Evolutionary conservation across 2,797 vertebrate genomes (phyloP).

Genomic region (Muscicapa comitata): DNA sequence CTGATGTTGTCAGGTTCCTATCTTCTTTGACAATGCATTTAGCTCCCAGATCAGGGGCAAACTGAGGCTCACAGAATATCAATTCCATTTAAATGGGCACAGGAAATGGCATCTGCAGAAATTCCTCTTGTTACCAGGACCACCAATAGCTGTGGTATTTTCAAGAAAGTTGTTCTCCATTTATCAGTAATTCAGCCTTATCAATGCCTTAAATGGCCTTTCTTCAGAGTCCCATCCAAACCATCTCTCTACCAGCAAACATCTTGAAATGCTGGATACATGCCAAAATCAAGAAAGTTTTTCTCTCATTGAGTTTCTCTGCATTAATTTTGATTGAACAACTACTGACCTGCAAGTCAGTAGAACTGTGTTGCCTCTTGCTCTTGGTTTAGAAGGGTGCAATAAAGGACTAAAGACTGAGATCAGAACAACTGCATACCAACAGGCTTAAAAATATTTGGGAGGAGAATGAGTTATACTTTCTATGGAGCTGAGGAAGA

Average conservation of each 20-base stretch:
- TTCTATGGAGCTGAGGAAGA: not conserved
- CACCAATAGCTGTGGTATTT: not conserved
- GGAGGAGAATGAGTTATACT: not conserved
- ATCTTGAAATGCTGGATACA: not conserved
- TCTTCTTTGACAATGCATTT: not conserved
- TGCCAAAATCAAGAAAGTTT: not conserved
- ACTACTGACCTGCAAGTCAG: not conserved
- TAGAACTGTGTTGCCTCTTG: not conserved
- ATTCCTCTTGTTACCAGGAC: not conserved
- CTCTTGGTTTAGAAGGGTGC: not conserved
- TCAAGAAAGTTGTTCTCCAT: not conserved
- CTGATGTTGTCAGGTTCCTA: not conserved
- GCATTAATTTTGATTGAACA: not conserved
- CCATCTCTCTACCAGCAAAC: not conserved
- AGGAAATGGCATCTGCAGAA: not conserved
- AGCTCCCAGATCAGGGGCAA: not conserved
- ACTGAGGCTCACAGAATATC: not conserved
- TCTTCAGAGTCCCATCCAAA: not conserved
- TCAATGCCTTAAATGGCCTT: not conserved
- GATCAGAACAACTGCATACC: not conserved
- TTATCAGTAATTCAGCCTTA: not conserved
- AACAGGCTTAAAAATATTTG: not conserved
- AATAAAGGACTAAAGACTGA: not conserved
- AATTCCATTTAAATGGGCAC: not conserved
- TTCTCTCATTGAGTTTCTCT: not conserved